Percentiles rank a stretch among this genome's conserved stretches.
Evolutionary conservation across 2,888 invertebrate genomes (phyloP).

Genomic region (Mongoloraphidia duomilia): DNA sequence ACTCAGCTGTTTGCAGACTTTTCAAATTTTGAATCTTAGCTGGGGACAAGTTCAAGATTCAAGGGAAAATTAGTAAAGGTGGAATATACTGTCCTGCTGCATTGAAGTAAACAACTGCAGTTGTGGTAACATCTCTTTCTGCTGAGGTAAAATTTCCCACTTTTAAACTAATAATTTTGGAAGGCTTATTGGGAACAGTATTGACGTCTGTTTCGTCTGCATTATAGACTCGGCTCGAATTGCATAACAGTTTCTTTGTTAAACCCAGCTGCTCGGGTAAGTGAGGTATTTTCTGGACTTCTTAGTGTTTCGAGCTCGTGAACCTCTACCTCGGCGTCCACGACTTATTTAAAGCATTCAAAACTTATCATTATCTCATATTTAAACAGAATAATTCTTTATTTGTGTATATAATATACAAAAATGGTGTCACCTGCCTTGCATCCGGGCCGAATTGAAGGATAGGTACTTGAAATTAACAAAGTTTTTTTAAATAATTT

Average conservation of each 20-base stretch:
- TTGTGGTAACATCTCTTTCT: constrained; percentile 18
- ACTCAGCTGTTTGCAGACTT: too few species aligned
- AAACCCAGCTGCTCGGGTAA: constrained; percentile 22
- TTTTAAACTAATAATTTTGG: constrained; percentile 12
- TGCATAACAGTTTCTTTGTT: constrained; percentile 18
- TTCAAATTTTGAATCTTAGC: too few species aligned
- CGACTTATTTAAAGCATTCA: too few species aligned
- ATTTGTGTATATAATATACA: too few species aligned
- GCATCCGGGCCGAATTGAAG: too few species aligned
- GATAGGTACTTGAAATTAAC: too few species aligned
- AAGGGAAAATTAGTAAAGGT: constrained; percentile 20
- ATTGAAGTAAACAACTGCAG: constrained; percentile 18
- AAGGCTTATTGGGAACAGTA: constrained; percentile 14
- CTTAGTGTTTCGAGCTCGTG: too few species aligned
- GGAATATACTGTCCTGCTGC: constrained; percentile 19
- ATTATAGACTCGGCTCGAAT: constrained; percentile 18
- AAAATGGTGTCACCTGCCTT: too few species aligned
- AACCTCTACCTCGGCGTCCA: too few species aligned
- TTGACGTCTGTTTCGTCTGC: constrained; percentile 22
- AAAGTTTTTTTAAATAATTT: too few species aligned
- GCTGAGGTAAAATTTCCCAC: constrained; percentile 16
- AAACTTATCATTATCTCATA: too few species aligned
- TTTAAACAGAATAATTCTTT: too few species aligned
- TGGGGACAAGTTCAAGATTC: constrained; percentile 11
- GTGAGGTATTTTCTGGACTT: constrained; percentile 16